phyloP scores from a whole-genome alignment of 2,888 invertebrate species.

The Pantelozetes paolii region DNA sequence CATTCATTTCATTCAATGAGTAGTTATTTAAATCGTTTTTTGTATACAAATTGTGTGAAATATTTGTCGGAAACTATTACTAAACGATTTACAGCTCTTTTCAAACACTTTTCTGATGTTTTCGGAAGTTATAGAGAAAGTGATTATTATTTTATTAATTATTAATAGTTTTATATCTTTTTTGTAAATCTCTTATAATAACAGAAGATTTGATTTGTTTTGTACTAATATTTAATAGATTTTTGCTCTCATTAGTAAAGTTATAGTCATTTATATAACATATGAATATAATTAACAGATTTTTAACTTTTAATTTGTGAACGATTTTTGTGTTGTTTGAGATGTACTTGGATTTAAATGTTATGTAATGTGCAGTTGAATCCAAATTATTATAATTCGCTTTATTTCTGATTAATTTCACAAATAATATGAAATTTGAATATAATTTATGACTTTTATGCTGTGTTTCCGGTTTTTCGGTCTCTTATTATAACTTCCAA shows the following conservation, averaged over 20 bases:
- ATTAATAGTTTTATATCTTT: neutral
- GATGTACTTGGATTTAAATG: neutral
- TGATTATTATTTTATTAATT: neutral
- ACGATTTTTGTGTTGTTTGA: neutral
- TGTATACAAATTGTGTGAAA: constrained; percentile 13
- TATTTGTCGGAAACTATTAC: neutral
- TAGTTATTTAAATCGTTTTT: neutral
- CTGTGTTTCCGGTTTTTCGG: neutral
- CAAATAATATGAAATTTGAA: too few relatives aligned
- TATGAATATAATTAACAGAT: neutral
- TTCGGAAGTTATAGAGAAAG: constrained; percentile 13
- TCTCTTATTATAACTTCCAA: neutral
- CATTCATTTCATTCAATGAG: neutral
- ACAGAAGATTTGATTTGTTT: neutral
- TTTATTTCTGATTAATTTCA: too few relatives aligned
- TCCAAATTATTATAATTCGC: neutral
- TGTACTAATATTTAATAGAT: constrained; percentile 25
- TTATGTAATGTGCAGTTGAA: constrained; percentile 1
- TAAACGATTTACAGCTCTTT: constrained; percentile 10
- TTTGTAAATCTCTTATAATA: neutral
- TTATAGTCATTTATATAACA: constrained; percentile 16
- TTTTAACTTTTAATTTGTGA: neutral
- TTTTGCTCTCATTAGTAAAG: constrained; percentile 15
- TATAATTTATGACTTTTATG: constrained; percentile 1
- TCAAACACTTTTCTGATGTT: neutral